Evolutionary conservation across 2,113 vertebrate species (phyloP), one percentile per base, ranked within the genome.

Genomic region (Arizona elegans): DNA sequence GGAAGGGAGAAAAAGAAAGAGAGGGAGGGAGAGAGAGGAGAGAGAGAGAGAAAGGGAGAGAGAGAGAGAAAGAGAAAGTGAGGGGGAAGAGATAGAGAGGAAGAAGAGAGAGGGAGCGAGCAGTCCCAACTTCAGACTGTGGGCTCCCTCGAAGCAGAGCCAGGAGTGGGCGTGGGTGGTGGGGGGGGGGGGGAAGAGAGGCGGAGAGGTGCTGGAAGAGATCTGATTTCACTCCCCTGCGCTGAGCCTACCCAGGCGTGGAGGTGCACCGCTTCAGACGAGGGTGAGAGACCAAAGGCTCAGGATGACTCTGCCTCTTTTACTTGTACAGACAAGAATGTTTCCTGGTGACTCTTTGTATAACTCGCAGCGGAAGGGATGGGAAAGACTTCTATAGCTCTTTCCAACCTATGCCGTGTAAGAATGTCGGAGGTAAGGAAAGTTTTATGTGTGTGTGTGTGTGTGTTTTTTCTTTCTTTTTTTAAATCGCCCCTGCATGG

Each of bases 401-500:
- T 97, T 47, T 97, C 97, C 98, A 97, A 97, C 98, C 92, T 98
- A 97, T 93, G 97, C 97, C 96, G 98, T 97, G 97, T 97, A 98
- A 98, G 97, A 97, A 99, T 99, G 99, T 98, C 99, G 90, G 98
- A 99, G 98, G 99, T 99, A 98, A 99, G 99, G 96, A 96, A 97
- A 96, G 95, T 95, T 95, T 0, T 4, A 6, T 7, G 47, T 5
- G 47, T 5, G 47, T 5, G 47, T 50, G 47, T 50, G 43, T 8
- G 47, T 47, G 43, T 47, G 47, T 4, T 4, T 11, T 29, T 65
- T 29, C 12, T 43, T 43, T 43, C 38, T 3, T 43, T 43, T 43
- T 43, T 43, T 43, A 3, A 5, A 95, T 94, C 95, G 93, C 95
- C 88, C 95, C 90, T 95, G 1, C 95, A 21, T 94, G 94, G 94